These are phyloP conservation scores for Dolomedes plantarius DNA, from an alignment of 2,888 invertebrate genomes.

Conservation along the genomic window DNA sequence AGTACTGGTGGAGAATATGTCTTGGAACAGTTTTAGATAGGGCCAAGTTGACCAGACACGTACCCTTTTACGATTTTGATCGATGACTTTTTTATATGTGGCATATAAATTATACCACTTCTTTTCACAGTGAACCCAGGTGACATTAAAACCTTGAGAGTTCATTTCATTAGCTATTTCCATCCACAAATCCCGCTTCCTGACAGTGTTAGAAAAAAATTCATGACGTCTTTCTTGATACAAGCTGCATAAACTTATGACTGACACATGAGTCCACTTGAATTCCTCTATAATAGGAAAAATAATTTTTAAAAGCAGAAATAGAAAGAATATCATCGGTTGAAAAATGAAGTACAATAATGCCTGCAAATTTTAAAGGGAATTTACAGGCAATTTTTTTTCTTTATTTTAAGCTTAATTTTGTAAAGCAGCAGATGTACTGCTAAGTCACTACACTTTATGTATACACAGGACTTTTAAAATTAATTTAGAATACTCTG, in stretches of 20 bases:
- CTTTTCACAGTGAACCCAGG: constrained; percentile 43
- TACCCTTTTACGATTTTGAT: constrained; percentile 34
- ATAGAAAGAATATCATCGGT: neutral
- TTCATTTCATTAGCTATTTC: constrained; percentile 37
- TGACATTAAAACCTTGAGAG: constrained; percentile 13
- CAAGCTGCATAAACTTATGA: constrained; percentile 27
- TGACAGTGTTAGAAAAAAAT: constrained; percentile 28
- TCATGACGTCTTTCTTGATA: constrained; percentile 33
- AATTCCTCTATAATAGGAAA: constrained; percentile 23
- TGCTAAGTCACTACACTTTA: too few relatives aligned
- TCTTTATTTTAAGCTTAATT: too few relatives aligned
- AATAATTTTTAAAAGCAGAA: neutral
- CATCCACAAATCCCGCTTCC: constrained; percentile 42
- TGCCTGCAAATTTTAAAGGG: too few relatives aligned
- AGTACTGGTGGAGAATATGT: constrained; percentile 16
- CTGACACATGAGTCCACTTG: constrained; percentile 43
- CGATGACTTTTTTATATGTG: constrained; percentile 44
- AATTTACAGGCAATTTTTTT: too few relatives aligned
- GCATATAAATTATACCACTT: constrained; percentile 49
- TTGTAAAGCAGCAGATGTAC: too few relatives aligned
- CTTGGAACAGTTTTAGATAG: constrained; percentile 38
- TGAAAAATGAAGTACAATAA: too few relatives aligned
- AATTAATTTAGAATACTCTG: too few relatives aligned
- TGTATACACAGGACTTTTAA: too few relatives aligned
- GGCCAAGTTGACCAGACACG: constrained; percentile 45